Conservation (phyloP, 2,888 invertebrate species). For the Villa cingulata region DNA sequence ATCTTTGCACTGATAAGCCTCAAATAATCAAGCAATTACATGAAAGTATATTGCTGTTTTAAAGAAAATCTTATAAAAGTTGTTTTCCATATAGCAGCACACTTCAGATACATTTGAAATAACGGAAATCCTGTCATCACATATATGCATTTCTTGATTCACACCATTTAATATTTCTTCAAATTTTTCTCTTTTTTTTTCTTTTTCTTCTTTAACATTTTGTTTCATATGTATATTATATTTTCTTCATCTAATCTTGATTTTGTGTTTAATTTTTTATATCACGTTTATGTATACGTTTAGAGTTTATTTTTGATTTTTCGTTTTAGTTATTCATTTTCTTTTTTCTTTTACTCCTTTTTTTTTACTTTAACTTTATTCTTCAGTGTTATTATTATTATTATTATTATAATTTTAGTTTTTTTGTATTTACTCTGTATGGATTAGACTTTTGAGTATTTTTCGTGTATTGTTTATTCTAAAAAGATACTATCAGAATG, state of each 20-base stretch:
- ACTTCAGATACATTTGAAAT: background rate
- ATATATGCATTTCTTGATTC: background rate
- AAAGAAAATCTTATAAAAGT: no score
- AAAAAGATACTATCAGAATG: conserved; percentile 30
- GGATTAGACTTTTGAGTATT: background rate
- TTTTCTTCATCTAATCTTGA: background rate
- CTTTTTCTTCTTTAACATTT: background rate
- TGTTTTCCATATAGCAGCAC: no score
- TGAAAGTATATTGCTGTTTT: no score
- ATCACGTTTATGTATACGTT: no score
- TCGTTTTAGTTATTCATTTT: background rate
- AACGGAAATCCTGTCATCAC: background rate
- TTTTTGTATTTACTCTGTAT: background rate
- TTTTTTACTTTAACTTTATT: background rate
- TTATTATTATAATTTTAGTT: background rate
- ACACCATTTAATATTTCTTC: background rate
- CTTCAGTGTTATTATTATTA: no score
- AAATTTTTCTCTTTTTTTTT: background rate
- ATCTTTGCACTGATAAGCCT: no score
- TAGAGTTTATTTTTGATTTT: background rate
- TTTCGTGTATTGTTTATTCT: conserved; percentile 17
- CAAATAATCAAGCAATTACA: no score
- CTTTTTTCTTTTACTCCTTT: background rate
- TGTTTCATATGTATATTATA: background rate
- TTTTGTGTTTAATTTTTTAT: background rate